These are phyloP conservation scores for Phrynocephalus guinanensis DNA, from an alignment of 2,797 vertebrate species.

Conservation along the genomic window DNA sequence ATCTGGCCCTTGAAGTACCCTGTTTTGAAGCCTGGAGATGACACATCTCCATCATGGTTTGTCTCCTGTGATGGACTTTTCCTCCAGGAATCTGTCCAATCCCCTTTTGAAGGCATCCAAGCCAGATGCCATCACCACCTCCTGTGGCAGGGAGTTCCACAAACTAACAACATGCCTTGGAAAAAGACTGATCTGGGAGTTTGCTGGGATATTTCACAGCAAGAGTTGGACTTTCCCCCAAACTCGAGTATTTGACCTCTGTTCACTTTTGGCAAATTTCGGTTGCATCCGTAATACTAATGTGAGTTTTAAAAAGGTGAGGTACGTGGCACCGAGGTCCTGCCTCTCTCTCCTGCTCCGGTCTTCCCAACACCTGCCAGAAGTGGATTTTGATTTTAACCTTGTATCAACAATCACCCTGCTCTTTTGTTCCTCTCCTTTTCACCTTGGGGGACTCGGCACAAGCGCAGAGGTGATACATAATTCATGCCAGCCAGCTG, in stretches of 20 bases:
- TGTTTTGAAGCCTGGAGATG: no score
- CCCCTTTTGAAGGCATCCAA: no score
- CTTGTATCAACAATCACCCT: not conserved
- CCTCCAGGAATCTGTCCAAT: no score
- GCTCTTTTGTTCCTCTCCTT: not conserved
- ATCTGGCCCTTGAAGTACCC: no score
- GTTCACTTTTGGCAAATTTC: not conserved
- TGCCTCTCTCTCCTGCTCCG: not conserved
- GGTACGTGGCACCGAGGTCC: no score
- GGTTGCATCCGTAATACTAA: not conserved
- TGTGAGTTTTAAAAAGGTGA: not conserved
- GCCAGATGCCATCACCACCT: no score
- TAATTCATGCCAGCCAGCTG: slow-evolving; percentile 31
- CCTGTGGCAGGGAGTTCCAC: no score
- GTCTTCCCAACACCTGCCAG: slow-evolving; percentile 3
- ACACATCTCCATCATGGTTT: no score
- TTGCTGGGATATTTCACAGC: not conserved
- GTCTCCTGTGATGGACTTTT: no score
- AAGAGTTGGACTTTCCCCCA: not conserved
- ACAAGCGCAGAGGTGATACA: not conserved
- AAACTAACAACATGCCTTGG: no score
- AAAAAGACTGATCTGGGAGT: no score
- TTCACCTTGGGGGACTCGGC: not conserved
- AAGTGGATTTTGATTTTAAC: not conserved
- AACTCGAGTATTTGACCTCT: not conserved